Base-by-base conservation (phyloP, 2,888 invertebrate species). In the Fissipunctia ypsillon region DNA sequence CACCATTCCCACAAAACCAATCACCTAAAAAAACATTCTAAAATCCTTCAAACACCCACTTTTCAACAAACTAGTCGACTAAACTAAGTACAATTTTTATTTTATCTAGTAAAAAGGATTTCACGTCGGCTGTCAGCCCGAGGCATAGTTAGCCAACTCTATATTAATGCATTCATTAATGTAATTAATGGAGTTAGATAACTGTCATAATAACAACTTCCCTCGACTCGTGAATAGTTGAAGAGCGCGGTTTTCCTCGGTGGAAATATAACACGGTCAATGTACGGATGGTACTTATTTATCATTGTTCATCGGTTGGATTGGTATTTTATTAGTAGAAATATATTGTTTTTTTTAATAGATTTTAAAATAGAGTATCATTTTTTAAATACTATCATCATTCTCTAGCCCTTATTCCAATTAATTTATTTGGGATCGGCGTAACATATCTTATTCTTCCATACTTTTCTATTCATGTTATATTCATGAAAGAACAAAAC, bases 181-280 rank as follows among this genome's bases (percentile, higher is more conserved):
- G 88, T 95, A 93, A 95, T 95, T 93, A 93, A 94, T 93, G 90
- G 91, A 93, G 92, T 95, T 94, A 90, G 88, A 88, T 89, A 95
- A 94, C 92, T 93, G 92, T 93, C 88, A 90, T 90, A 90, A 88
- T 88, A 90, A 87, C 88, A 89, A 85, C 86, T 84, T 83, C 75
- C 61, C 81, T 79, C 74, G 85, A 73, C 78, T 85, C 76, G 80
- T 88, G 88, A 87, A 89, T 90, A 90, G 90, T 89, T 90, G 88
- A 90, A 81, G 86, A 87, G 88, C 73, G 88, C 76, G 88, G 90
- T 90, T 89, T 87, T 83, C 72, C 85, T 84, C 84, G 68, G 77
- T 83, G 80, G 74, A 78, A 82, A 79, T 80, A 80, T 79, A 61
- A 60, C 72, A 69, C 83, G 80, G 83, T 82, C 79, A 81, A 81